Evolutionary conservation across 2,113 vertebrate genomes (phyloP).

Genomic region (Ailurus styani): DNA sequence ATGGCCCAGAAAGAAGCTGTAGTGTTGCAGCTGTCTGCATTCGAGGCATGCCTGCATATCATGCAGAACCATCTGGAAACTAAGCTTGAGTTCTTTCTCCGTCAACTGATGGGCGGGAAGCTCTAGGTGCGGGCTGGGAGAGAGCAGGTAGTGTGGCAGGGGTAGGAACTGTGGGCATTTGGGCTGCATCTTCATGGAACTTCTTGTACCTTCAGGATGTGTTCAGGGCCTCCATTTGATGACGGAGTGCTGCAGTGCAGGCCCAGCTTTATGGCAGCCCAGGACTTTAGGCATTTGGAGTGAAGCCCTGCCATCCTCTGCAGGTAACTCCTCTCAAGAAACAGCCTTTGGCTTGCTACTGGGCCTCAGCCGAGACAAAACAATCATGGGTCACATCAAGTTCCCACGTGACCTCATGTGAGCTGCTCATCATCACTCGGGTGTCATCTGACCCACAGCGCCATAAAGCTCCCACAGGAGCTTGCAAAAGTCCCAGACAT

Average conservation of each 20-base stretch:
- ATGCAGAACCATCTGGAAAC: not conserved
- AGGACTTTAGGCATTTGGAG: not conserved
- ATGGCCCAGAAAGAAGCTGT: not conserved
- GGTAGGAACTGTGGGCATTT: not conserved
- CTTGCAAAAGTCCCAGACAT: not conserved
- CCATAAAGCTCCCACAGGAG: not conserved
- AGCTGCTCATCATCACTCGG: not conserved
- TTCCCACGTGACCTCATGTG: not conserved
- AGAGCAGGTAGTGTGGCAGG: not conserved
- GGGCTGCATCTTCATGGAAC: not conserved
- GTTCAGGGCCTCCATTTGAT: not conserved
- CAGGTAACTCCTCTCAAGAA: not conserved
- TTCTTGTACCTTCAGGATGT: not conserved
- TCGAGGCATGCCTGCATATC: not conserved
- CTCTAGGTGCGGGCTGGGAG: not conserved
- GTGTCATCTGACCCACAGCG: not conserved
- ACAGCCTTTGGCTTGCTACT: not conserved
- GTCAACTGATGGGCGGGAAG: not conserved
- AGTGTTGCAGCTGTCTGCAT: not conserved
- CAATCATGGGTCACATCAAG: not conserved
- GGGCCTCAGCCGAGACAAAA: not conserved
- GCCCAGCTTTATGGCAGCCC: not conserved
- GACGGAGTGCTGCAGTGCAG: not conserved
- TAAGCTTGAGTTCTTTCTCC: not conserved
- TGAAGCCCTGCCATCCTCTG: not conserved